These are phyloP conservation scores for Fistularia tabacaria DNA, from an alignment of 2,797 vertebrate species.

Conservation along the genomic window DNA sequence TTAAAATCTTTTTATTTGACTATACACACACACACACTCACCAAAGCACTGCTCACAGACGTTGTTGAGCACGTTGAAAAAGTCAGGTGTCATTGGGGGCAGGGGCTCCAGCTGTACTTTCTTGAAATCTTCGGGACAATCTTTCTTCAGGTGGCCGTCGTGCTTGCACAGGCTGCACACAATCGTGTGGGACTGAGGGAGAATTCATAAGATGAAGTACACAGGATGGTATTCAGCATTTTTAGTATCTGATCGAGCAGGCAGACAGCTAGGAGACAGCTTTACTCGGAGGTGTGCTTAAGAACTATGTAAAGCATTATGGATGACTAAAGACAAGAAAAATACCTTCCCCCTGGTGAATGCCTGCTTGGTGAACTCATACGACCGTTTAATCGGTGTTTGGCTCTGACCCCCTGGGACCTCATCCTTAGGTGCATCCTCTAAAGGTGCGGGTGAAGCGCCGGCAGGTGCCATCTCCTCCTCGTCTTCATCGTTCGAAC, in stretches of 20 bases:
- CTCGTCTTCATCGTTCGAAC: conserved; percentile 59
- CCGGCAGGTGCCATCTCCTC: conserved; percentile 19
- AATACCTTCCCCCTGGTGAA: conserved; percentile 91
- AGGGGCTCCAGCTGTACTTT: conserved; percentile 86
- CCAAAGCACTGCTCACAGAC: conserved; percentile 89
- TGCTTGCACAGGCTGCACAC: conserved; percentile 92
- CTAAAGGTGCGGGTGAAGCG: conserved; percentile 14
- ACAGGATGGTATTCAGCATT: too few relatives aligned
- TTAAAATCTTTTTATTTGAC: background rate
- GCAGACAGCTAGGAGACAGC: background rate
- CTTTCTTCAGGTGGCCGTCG: conserved; percentile 90
- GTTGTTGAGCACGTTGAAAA: conserved; percentile 80
- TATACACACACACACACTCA: conserved; percentile 78
- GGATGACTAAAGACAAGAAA: background rate
- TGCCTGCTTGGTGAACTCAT: conserved; percentile 81
- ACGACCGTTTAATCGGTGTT: conserved; percentile 57
- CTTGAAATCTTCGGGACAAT: conserved; percentile 96
- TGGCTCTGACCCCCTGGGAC: conserved; percentile 25
- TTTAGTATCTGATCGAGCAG: background rate
- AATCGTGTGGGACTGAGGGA: conserved; percentile 82
- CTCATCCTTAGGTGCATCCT: conserved; percentile 29
- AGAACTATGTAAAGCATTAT: background rate
- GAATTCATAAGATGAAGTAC: conserved; percentile 16
- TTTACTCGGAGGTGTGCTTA: background rate
- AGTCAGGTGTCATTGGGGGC: conserved; percentile 81